A percentile compares a stretch with the other conserved stretches of the same genome.
Evolutionary conservation across 2,113 vertebrate species (phyloP).

Genomic region (Zosterops hypoxanthus): DNA sequence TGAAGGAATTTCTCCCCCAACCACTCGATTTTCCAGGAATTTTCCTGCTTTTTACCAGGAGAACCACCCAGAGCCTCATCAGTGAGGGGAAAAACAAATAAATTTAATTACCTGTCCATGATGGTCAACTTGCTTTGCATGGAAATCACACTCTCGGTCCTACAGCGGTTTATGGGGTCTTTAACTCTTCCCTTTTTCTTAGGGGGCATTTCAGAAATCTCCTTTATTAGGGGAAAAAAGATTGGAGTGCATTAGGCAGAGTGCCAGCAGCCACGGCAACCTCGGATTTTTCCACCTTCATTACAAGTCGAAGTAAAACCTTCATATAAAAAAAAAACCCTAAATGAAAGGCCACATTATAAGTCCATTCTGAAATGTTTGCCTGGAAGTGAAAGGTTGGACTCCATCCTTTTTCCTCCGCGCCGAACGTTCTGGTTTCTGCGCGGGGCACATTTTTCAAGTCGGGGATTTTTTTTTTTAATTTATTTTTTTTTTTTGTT

Average conservation of each 20-base stretch:
- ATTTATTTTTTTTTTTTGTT: neutral
- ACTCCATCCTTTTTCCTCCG: conserved; percentile 47
- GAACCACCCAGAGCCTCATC: neutral
- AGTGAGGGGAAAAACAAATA: neutral
- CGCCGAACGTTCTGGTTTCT: conserved; percentile 41
- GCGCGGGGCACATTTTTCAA: conserved; percentile 58
- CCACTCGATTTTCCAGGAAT: fast-evolving
- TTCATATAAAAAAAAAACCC: conserved; percentile 66
- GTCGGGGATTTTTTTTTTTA: conserved; percentile 12
- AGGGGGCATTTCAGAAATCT: conserved; percentile 56
- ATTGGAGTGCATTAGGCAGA: conserved; percentile 55
- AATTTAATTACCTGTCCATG: neutral
- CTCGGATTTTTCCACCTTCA: conserved; percentile 76
- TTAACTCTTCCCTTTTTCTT: conserved; percentile 40
- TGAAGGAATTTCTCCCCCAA: neutral
- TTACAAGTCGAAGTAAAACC: conserved; percentile 75
- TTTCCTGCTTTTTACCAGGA: neutral
- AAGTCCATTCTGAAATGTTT: conserved; percentile 72
- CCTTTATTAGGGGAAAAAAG: conserved; percentile 67
- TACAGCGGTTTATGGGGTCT: conserved; percentile 5
- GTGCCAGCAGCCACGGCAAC: conserved; percentile 67
- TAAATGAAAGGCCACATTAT: conserved; percentile 77
- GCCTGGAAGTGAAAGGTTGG: conserved; percentile 72
- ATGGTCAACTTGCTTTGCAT: neutral
- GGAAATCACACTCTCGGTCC: neutral